A percentile compares a stretch with the other conserved stretches of the same genome.
Conservation (phyloP, 2,888 invertebrate species). For the Ennomos erosarius region DNA sequence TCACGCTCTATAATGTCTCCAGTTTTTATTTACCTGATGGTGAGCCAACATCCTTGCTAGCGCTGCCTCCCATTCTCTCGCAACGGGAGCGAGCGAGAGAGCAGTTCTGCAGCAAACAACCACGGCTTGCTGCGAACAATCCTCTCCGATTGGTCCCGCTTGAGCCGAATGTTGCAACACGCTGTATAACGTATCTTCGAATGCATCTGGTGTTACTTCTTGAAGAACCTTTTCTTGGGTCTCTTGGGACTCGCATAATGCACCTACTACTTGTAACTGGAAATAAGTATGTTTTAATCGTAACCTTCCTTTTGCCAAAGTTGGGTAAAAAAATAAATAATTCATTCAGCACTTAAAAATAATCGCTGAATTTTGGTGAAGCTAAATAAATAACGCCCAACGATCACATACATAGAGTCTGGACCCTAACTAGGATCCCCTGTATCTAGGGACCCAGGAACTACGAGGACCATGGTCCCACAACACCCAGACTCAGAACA, state of each 20-base stretch:
- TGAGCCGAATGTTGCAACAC: conserved; percentile 72
- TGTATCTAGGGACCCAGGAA: no score
- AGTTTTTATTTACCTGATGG: conserved; percentile 72
- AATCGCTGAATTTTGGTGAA: no score
- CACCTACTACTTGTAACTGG: conserved; percentile 76
- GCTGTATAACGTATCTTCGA: conserved; percentile 75
- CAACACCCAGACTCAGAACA: no score
- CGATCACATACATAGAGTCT: no score
- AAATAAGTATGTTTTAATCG: conserved; percentile 22
- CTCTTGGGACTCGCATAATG: conserved; percentile 72
- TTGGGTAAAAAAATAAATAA: no score
- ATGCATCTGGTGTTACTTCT: conserved; percentile 72
- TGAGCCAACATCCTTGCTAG: conserved; percentile 69
- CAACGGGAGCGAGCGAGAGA: conserved; percentile 62
- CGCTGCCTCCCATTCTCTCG: conserved; percentile 66
- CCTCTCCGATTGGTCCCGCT: conserved; percentile 68
- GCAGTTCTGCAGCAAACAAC: conserved; percentile 67
- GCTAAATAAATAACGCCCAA: no score
- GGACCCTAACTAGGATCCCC: no score
- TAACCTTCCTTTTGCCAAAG: no score
- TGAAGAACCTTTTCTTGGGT: conserved; percentile 72
- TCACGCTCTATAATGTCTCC: no score
- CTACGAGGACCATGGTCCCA: no score
- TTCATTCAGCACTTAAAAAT: no score
- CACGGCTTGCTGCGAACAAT: conserved; percentile 66